A percentile compares a stretch with the other conserved stretches of the same genome.
Evolutionary conservation across 2,113 vertebrate species (phyloP).

Genomic region (Fukomys damarensis): DNA sequence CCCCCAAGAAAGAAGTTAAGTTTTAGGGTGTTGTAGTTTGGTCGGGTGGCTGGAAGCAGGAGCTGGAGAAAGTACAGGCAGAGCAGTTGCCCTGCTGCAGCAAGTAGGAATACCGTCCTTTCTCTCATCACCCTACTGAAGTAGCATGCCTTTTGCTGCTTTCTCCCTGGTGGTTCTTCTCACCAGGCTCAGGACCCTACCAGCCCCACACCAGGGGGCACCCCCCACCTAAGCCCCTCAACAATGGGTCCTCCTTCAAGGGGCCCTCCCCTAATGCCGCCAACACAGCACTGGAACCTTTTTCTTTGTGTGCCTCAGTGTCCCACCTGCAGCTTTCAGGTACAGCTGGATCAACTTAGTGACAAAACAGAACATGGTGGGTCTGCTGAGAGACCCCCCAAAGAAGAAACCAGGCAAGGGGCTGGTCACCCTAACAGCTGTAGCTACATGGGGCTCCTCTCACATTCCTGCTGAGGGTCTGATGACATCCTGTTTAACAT

Average conservation of each 20-base stretch:
- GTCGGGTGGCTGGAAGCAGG: not conserved
- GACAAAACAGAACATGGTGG: not conserved
- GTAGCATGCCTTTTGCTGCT: not conserved
- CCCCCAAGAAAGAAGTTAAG: fast-evolving
- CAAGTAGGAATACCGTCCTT: not conserved
- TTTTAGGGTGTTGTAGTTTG: not conserved
- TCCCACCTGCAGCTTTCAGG: not conserved
- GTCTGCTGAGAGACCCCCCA: not conserved
- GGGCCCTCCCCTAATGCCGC: not conserved
- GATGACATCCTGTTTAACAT: conserved; percentile 50
- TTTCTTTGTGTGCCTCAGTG: not conserved
- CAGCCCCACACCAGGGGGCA: not conserved
- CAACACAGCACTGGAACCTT: not conserved
- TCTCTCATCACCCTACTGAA: not conserved
- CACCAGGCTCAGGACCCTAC: not conserved
- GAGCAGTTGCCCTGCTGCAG: too few relatives aligned
- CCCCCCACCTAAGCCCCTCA: not conserved
- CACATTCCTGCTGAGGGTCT: not conserved
- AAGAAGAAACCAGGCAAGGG: not conserved
- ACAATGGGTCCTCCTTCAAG: fast-evolving
- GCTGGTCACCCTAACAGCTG: not conserved
- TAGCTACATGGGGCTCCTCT: not conserved
- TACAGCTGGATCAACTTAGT: not conserved
- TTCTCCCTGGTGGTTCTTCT: not conserved
- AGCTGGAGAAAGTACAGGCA: not conserved